These are phyloP conservation scores for Labeo calbasu DNA, from an alignment of 2,797 vertebrate genomes.

Conservation along the genomic window DNA sequence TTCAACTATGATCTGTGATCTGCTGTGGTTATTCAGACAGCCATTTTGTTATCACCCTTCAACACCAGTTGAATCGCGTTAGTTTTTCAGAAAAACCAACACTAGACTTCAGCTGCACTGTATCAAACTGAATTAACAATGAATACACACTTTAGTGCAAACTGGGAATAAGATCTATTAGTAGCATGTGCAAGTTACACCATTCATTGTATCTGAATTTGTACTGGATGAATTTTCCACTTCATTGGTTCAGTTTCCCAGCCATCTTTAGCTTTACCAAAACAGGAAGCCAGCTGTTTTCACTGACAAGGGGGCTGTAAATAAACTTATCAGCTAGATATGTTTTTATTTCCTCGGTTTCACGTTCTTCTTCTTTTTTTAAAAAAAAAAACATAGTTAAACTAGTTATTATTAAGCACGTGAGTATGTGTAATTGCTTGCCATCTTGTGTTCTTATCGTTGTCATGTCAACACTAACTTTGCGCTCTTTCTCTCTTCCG, in stretches of 20 bases:
- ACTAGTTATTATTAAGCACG: not conserved
- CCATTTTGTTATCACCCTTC: not conserved
- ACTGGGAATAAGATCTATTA: not conserved
- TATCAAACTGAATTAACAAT: slow-evolving; percentile 1
- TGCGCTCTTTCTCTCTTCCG: slow-evolving; percentile 18
- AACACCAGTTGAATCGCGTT: not conserved
- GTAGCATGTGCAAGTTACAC: not conserved
- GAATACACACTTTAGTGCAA: not conserved
- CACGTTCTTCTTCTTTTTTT: not conserved
- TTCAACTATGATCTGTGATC: not conserved
- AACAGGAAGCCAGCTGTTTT: slow-evolving; percentile 48
- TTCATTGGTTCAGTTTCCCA: not conserved
- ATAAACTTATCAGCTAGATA: slow-evolving; percentile 2
- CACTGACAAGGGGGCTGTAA: slow-evolving; percentile 19
- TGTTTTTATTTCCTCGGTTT: not conserved
- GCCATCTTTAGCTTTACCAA: slow-evolving; percentile 1
- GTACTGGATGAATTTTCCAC: not conserved
- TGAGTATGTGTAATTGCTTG: not conserved
- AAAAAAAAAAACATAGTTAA: not conserved
- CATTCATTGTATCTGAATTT: not conserved
- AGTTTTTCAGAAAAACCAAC: slow-evolving; percentile 1
- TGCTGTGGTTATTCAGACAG: not conserved
- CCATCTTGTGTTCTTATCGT: not conserved
- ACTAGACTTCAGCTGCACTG: not conserved
- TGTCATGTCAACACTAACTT: not conserved